These are phyloP conservation scores for Larimichthys crocea DNA, from an alignment of 2,113 vertebrate species.

Conservation along the genomic window DNA sequence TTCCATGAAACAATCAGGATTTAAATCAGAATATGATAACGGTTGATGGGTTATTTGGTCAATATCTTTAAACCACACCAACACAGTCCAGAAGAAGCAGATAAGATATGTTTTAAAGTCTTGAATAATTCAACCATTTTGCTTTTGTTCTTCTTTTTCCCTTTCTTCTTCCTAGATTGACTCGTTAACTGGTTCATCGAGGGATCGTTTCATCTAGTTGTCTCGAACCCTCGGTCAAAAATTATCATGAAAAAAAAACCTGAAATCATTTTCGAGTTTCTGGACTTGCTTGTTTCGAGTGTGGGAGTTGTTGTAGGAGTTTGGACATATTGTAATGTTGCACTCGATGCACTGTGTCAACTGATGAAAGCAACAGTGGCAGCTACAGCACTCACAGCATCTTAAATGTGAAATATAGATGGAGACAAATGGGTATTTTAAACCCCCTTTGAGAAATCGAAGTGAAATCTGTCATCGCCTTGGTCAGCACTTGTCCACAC, in stretches of 20 bases:
- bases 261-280: background rate
- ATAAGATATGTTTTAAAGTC: background rate
- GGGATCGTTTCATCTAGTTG: background rate
- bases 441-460: background rate
- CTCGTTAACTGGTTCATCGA: background rate
- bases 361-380: background rate
- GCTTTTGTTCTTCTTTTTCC: no score
- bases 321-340: background rate
- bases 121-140: no score
- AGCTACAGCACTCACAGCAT: background rate
- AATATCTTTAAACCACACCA: background rate
- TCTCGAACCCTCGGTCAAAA: background rate
- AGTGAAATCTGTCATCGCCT: background rate
- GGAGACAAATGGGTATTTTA: constrained; percentile 2
- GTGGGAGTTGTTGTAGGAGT: constrained; percentile 11
- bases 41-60: background rate
- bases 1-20: background rate
- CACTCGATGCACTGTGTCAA: background rate
- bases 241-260: background rate
- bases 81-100: background rate
- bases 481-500: constrained; percentile 33
- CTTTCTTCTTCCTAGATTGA: no score
- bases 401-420: background rate
- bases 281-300: background rate
- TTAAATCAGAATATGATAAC: background rate